Evolutionary conservation across 2,113 vertebrate species (phyloP).

Genomic region (Platysteira castanea): DNA sequence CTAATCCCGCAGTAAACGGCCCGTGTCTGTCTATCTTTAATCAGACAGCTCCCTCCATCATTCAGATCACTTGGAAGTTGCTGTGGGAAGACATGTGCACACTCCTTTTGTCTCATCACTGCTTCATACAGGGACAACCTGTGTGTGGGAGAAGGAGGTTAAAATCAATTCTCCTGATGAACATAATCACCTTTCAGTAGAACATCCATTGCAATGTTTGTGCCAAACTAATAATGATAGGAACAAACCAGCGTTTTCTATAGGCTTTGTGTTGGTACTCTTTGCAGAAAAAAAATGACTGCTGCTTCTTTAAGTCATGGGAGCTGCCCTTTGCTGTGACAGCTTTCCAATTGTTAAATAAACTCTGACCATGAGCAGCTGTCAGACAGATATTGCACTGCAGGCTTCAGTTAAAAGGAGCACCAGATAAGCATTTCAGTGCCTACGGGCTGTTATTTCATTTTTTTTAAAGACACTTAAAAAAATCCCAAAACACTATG

Average conservation of each 20-base stretch:
- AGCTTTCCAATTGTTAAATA: conserved; percentile 64
- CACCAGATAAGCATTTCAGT: not conserved
- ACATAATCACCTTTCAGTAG: not conserved
- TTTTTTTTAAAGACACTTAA: not conserved
- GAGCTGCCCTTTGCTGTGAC: conserved; percentile 30
- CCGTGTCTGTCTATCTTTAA: not conserved
- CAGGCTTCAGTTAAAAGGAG: conserved; percentile 17
- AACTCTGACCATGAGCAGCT: conserved; percentile 57
- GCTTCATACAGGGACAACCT: not conserved
- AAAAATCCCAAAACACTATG: not conserved
- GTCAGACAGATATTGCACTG: conserved; percentile 31
- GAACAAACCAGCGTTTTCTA: not conserved
- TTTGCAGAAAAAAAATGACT: not conserved
- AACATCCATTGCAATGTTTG: not conserved
- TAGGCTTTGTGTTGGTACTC: not conserved
- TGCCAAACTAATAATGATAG: not conserved
- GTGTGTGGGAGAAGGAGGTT: not conserved
- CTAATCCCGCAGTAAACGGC: not conserved
- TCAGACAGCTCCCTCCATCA: not conserved
- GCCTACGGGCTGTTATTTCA: not conserved
- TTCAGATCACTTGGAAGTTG: not conserved
- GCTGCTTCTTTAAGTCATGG: conserved; percentile 53
- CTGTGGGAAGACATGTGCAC: not conserved
- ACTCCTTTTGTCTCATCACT: not conserved
- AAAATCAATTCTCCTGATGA: not conserved